phyloP scores from a whole-genome alignment of 2,113 vertebrate genomes.

The Phrynosoma blainvillii region DNA sequence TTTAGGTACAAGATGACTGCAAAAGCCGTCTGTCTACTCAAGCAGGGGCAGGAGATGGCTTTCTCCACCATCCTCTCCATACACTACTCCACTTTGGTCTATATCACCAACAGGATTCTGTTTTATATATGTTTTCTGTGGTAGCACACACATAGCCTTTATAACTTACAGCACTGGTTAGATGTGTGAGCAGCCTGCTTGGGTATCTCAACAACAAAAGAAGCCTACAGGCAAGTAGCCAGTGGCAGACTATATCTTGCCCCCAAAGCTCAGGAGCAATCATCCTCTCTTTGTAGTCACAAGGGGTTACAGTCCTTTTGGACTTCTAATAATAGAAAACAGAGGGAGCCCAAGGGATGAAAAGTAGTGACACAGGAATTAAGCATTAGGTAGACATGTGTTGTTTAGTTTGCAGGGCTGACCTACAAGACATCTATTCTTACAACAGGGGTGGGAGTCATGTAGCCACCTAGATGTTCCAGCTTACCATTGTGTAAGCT shows the following conservation, averaged over 20 bases:
- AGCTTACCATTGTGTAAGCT: conserved; percentile 1
- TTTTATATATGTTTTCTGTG: too few relatives aligned
- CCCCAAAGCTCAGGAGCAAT: neutral
- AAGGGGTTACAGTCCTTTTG: neutral
- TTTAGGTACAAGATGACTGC: too few relatives aligned
- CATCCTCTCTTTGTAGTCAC: neutral
- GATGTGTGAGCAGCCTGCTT: neutral
- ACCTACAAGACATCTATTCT: conserved; percentile 50
- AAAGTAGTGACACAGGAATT: neutral
- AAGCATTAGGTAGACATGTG: neutral
- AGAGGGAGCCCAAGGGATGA: neutral
- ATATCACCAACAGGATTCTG: too few relatives aligned
- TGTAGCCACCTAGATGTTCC: too few relatives aligned
- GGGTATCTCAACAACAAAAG: neutral
- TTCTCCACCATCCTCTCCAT: too few relatives aligned
- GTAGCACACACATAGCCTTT: neutral
- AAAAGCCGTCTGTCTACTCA: too few relatives aligned
- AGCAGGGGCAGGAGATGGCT: too few relatives aligned
- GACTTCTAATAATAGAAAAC: neutral
- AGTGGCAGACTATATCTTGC: neutral
- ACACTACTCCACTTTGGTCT: too few relatives aligned
- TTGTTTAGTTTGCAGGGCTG: neutral
- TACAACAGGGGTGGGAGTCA: too few relatives aligned
- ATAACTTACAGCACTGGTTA: conserved; percentile 49
- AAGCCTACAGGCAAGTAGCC: neutral